Conservation (phyloP, 2,113 vertebrate species). For the Ahaetulla prasina region DNA sequence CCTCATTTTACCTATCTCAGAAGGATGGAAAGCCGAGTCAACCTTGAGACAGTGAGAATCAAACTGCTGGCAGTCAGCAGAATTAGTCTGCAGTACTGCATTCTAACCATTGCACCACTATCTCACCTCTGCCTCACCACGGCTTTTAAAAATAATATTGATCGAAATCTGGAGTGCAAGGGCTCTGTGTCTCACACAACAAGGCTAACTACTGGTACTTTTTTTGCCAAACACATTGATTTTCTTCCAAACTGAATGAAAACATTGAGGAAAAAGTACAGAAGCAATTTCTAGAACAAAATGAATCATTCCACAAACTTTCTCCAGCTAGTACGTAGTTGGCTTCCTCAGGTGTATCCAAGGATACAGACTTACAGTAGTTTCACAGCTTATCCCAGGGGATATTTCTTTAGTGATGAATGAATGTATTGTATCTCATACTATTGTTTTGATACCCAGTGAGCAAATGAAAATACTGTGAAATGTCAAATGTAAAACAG, state of each 20-base stretch:
- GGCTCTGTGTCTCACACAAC: background rate
- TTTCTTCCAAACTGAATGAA: background rate
- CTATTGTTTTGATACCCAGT: slow-evolving; percentile 51
- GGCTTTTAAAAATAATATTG: background rate
- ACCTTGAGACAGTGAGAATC: background rate
- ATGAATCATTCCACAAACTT: background rate
- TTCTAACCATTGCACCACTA: background rate
- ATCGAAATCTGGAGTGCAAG: background rate
- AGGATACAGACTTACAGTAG: background rate
- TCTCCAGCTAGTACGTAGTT: background rate
- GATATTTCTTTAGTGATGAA: slow-evolving; percentile 47
- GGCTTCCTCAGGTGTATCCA: background rate
- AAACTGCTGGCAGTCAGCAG: background rate
- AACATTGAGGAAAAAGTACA: background rate
- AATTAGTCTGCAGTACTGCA: background rate
- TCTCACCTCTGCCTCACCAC: background rate
- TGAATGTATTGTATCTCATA: slow-evolving; percentile 31
- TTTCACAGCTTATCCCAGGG: background rate
- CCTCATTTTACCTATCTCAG: background rate
- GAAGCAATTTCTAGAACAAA: background rate
- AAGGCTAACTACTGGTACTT: background rate
- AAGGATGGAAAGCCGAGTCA: background rate
- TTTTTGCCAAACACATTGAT: background rate
- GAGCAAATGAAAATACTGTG: background rate
- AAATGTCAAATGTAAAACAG: slow-evolving; percentile 57